Evolutionary conservation across 2,113 vertebrate species (phyloP).

Genomic region (Brachyistius frenatus): DNA sequence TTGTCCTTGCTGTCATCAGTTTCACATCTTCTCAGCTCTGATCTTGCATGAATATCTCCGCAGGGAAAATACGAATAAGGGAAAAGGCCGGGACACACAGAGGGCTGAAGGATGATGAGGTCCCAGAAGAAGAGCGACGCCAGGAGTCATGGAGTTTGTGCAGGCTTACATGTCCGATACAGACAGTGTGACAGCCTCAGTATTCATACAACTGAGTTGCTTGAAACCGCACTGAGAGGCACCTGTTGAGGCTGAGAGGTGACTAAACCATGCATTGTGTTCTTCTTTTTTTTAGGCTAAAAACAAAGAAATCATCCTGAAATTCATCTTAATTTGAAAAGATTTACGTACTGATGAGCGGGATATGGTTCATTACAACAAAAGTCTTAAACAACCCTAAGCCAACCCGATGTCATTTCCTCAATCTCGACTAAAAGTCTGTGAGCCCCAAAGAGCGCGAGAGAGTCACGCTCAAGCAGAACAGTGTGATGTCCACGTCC

Average conservation of each 20-base stretch:
- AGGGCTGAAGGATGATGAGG: slow-evolving; percentile 48
- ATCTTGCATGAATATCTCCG: slow-evolving; percentile 65
- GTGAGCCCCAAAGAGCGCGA: background rate
- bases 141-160: slow-evolving; percentile 35
- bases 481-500: slow-evolving; percentile 34
- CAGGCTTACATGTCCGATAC: slow-evolving; percentile 38
- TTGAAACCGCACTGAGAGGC: slow-evolving; percentile 17
- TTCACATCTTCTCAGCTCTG: slow-evolving; percentile 71
- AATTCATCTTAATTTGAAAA: background rate
- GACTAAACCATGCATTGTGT: slow-evolving; percentile 10
- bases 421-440: slow-evolving; percentile 22
- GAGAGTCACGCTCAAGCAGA: background rate
- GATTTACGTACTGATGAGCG: too few relatives aligned
- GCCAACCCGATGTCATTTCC: background rate
- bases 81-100: slow-evolving; percentile 42
- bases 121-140: slow-evolving; percentile 69
- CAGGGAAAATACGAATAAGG: slow-evolving; percentile 71
- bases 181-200: slow-evolving; percentile 43
- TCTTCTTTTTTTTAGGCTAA: background rate
- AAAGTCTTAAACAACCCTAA: too few relatives aligned
- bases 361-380: too few relatives aligned
- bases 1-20: slow-evolving; percentile 72
- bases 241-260: slow-evolving; percentile 6
- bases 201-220: slow-evolving; percentile 39
- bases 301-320: slow-evolving; percentile 5